These are phyloP conservation scores for Toxostoma redivivum DNA, from an alignment of 2,113 vertebrate species.

Conservation along the genomic window DNA sequence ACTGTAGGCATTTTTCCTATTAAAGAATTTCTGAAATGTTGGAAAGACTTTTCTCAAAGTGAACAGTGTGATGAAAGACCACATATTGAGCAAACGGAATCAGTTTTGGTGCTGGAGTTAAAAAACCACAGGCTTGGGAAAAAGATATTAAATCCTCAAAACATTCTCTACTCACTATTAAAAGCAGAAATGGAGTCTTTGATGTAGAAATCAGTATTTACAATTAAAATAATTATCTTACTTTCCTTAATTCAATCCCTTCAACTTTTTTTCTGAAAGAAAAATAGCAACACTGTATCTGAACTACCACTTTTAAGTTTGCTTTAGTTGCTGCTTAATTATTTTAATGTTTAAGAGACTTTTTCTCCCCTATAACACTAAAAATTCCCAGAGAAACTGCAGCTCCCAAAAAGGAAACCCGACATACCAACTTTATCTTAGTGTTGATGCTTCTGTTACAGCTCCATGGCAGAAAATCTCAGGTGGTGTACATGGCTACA, in stretches of 20 bases:
- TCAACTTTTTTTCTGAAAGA: not conserved
- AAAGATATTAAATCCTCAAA: not conserved
- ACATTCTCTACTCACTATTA: not conserved
- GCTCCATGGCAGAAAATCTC: not conserved
- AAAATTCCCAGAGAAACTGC: not conserved
- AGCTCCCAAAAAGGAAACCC: not conserved
- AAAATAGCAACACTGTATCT: not conserved
- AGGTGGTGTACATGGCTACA: not conserved
- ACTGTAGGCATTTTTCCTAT: not conserved
- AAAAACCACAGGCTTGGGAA: not conserved
- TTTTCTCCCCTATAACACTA: not conserved
- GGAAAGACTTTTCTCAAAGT: slow-evolving; percentile 14
- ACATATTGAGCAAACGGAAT: not conserved
- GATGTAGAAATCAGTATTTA: slow-evolving; percentile 6
- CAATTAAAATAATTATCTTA: not conserved
- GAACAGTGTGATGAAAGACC: not conserved
- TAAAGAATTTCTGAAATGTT: not conserved
- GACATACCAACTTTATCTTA: not conserved
- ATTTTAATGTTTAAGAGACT: not conserved
- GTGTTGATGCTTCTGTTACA: not conserved
- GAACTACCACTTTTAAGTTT: not conserved
- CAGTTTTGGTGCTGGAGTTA: not conserved
- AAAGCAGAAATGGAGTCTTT: not conserved
- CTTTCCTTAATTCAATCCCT: not conserved
- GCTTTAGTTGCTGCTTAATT: not conserved